Evolutionary conservation across 2,888 invertebrate species (phyloP).

Genomic region (Drosophila hamatofila): DNA sequence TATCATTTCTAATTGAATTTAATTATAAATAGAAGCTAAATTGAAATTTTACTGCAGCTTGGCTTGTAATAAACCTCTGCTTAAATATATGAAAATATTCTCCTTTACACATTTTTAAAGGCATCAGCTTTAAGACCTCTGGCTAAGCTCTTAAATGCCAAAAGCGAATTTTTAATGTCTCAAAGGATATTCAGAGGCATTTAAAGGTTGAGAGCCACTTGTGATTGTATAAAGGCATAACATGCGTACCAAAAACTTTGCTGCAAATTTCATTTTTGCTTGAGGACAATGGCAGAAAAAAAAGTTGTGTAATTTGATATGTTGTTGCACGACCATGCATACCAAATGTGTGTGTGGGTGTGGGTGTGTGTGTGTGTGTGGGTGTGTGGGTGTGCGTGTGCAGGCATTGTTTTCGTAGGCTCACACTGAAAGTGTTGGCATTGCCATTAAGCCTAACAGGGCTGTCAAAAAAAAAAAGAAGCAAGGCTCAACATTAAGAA

Average conservation of each 20-base stretch:
- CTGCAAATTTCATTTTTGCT: constrained; percentile 19
- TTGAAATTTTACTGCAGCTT: background rate
- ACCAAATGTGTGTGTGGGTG: constrained; percentile 19
- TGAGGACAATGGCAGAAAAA: constrained; percentile 28
- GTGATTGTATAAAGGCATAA: background rate
- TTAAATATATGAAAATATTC: background rate
- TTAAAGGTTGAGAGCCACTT: background rate
- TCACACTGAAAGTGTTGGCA: constrained; percentile 66
- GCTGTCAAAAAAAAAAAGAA: constrained; percentile 53
- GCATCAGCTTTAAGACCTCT: background rate
- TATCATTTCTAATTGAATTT: background rate
- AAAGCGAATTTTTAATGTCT: background rate
- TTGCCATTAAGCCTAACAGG: constrained; percentile 72
- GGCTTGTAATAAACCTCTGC: background rate
- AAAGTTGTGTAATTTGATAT: constrained; percentile 64
- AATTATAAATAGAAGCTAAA: background rate
- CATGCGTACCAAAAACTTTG: background rate
- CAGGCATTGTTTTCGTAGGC: constrained; percentile 64
- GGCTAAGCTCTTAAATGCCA: background rate
- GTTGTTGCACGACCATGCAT: constrained; percentile 60
- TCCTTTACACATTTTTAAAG: background rate
- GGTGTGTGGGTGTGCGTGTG: constrained; percentile 5
- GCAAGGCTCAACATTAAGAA: constrained; percentile 34
- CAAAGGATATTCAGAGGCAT: background rate
- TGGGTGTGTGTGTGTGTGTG: background rate